These are phyloP conservation scores for Peromyscus maniculatus DNA, from an alignment of 2,113 vertebrate species.

Conservation along the genomic window DNA sequence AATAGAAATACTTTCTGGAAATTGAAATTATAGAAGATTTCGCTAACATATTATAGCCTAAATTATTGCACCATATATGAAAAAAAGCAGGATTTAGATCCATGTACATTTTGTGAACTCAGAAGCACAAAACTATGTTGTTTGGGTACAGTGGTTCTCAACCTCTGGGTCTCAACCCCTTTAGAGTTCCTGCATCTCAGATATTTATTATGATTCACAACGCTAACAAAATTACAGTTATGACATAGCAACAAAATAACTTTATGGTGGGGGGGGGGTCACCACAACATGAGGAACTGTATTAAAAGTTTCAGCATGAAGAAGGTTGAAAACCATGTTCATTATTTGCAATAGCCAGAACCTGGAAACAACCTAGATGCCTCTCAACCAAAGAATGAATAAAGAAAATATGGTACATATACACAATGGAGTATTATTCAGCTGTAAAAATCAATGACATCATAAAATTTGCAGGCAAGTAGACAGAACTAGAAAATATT, in stretches of 20 bases:
- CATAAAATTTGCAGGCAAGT: too few relatives aligned
- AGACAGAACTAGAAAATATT: too few relatives aligned
- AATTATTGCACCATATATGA: slow-evolving; percentile 10
- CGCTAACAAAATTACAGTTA: background rate
- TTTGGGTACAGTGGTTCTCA: background rate
- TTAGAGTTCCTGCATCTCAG: background rate
- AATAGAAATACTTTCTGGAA: background rate
- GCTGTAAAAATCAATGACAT: too few relatives aligned
- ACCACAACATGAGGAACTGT: background rate
- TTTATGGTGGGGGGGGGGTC: background rate
- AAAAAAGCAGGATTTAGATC: background rate
- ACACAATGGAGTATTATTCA: too few relatives aligned
- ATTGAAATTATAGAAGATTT: background rate
- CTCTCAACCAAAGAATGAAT: too few relatives aligned
- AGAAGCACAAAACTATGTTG: background rate
- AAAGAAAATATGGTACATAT: too few relatives aligned
- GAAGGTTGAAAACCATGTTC: background rate
- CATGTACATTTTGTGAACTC: background rate
- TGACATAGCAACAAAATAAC: background rate
- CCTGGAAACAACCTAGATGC: too few relatives aligned
- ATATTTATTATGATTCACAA: background rate
- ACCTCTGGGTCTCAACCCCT: background rate
- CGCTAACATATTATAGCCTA: background rate
- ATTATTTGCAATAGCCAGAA: too few relatives aligned
- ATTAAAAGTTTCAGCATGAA: background rate